phyloP scores from a whole-genome alignment of 1,140 invertebrate genomes.

The Stegodyphus dumicola region DNA sequence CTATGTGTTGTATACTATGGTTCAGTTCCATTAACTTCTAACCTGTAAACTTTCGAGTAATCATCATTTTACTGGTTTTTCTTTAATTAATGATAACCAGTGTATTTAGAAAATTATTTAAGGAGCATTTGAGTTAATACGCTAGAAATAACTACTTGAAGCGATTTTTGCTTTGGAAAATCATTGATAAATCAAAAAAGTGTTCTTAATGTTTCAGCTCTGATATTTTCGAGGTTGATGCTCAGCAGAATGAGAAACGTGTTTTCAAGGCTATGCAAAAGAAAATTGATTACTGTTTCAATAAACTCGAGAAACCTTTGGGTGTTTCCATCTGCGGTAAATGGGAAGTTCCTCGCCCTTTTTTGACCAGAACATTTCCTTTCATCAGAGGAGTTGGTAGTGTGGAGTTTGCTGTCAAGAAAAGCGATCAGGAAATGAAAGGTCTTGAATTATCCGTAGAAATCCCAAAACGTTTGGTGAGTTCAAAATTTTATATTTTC shows the following conservation, averaged over 20 bases:
- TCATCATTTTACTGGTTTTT: too few species aligned
- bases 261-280: slow-evolving; percentile 22
- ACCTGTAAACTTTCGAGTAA: too few species aligned
- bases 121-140: too few species aligned
- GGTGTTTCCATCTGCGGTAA: slow-evolving; percentile 14
- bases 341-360: slow-evolving; percentile 16
- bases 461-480: slow-evolving; percentile 33
- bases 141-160: too few species aligned
- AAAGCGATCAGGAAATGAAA: slow-evolving; percentile 18
- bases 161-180: too few species aligned
- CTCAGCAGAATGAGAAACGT: slow-evolving; percentile 17
- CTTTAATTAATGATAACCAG: too few species aligned
- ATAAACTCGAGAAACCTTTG: slow-evolving; percentile 20
- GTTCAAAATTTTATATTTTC: not conserved
- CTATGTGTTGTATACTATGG: too few species aligned
- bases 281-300: slow-evolving; percentile 33
- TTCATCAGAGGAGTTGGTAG: slow-evolving; percentile 23
- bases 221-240: slow-evolving; percentile 32
- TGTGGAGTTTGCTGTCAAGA: slow-evolving; percentile 35
- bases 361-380: slow-evolving; percentile 16
- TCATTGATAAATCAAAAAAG: not conserved
- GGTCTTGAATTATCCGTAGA: slow-evolving; percentile 14
- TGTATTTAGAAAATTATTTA: too few species aligned
- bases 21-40: too few species aligned
- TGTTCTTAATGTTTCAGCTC: slow-evolving; percentile 8